These are phyloP conservation scores for Rhinichthys klamathensis DNA, from an alignment of 2,113 vertebrate genomes.

Conservation along the genomic window DNA sequence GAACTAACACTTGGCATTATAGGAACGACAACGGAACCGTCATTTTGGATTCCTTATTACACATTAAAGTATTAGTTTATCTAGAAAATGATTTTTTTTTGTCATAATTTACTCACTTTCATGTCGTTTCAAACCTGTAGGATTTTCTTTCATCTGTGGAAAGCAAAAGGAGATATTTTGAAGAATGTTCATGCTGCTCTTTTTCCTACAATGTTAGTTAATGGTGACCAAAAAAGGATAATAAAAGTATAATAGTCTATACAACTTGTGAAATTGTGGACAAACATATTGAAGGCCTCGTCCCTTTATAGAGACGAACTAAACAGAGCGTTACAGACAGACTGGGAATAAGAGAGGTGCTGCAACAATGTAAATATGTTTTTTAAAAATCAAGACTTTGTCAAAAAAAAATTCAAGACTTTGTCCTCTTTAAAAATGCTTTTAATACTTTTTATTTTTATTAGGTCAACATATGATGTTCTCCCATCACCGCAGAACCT, in stretches of 20 bases:
- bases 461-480: too few species aligned
- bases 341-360: too few species aligned
- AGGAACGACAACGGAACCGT: slow-evolving; percentile 23
- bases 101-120: background rate
- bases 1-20: slow-evolving; percentile 33
- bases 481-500: too few species aligned
- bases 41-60: slow-evolving; percentile 18
- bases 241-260: background rate
- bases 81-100: background rate
- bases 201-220: background rate
- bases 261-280: background rate
- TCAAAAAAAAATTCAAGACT: too few species aligned
- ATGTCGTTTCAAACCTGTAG: background rate
- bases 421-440: too few species aligned
- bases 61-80: slow-evolving; percentile 17
- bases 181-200: slow-evolving; percentile 1
- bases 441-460: too few species aligned
- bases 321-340: too few species aligned
- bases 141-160: background rate
- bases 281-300: too few species aligned
- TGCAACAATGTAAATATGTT: too few species aligned
- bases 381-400: too few species aligned
- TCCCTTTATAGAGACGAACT: too few species aligned
- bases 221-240: background rate
- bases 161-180: background rate